Percentiles rank a stretch among this genome's conserved stretches.
phyloP scores from a whole-genome alignment of 2,797 vertebrate genomes.

The Octomys mimax region DNA sequence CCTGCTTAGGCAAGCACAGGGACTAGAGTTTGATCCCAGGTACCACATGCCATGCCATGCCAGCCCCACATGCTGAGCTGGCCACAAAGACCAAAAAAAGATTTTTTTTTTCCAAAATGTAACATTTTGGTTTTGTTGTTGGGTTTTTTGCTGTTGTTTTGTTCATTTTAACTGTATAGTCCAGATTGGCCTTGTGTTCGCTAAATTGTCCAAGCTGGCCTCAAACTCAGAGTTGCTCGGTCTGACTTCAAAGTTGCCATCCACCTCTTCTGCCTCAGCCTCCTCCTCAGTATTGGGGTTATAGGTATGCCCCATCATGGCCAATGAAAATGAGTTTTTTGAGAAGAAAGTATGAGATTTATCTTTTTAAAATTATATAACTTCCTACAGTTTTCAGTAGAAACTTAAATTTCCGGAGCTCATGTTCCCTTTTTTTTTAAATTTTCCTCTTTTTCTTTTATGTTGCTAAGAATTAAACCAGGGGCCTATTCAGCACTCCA shows the following conservation, averaged over 20 bases:
- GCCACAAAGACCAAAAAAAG: no score
- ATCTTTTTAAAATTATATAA: not conserved
- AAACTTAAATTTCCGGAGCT: conserved; percentile 49
- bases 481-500: not conserved
- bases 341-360: not conserved
- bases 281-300: not conserved
- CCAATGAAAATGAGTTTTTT: not conserved
- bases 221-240: not conserved
- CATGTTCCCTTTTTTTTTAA: not conserved
- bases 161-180: not conserved
- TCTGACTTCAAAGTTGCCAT: not conserved
- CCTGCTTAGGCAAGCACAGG: no score
- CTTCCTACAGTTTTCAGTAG: conserved; percentile 20
- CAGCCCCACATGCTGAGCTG: no score
- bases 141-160: not conserved
- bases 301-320: not conserved
- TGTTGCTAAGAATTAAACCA: not conserved
- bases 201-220: not conserved
- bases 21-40: no score
- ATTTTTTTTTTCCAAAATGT: not conserved
- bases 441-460: not conserved
- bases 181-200: not conserved
- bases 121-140: not conserved
- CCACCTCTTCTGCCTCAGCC: not conserved
- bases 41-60: no score